phyloP scores from a whole-genome alignment of 2,888 invertebrate species.

The Amiota mariae region DNA sequence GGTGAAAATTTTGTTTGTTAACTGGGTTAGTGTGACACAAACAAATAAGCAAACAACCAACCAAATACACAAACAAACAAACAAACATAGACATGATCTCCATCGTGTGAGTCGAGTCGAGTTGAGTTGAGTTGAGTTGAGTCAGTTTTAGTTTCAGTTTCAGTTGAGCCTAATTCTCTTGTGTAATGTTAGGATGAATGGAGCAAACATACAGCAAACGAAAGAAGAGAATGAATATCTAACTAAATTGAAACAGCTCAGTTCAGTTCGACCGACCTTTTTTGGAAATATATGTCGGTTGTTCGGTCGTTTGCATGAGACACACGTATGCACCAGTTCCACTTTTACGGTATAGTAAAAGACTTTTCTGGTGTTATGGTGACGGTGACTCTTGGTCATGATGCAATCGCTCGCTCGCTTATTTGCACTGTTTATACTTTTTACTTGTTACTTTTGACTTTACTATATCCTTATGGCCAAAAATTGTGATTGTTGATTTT shows the following conservation, averaged over 20 bases:
- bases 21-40: conserved; percentile 65
- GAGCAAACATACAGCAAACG: not conserved
- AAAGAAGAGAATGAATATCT: not conserved
- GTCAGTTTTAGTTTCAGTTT: not conserved
- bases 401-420: too few species aligned
- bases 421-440: not conserved
- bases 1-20: conserved; percentile 62
- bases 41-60: not conserved
- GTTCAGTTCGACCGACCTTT: too few species aligned
- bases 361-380: too few species aligned
- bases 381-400: too few species aligned
- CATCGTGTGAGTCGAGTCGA: not conserved
- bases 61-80: conserved; percentile 1
- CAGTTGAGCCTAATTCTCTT: too few species aligned
- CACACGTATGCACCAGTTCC: conserved; percentile 67
- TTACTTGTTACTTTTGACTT: conserved; percentile 21
- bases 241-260: conserved; percentile 19
- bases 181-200: too few species aligned
- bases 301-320: conserved; percentile 24
- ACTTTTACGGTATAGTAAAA: not conserved
- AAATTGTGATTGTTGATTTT: not conserved
- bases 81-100: conserved; percentile 1
- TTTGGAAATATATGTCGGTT: not conserved
- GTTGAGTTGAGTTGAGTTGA: not conserved
- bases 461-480: not conserved